Conservation (phyloP, 2,797 vertebrate genomes). For the Neosalanx taihuensis region DNA sequence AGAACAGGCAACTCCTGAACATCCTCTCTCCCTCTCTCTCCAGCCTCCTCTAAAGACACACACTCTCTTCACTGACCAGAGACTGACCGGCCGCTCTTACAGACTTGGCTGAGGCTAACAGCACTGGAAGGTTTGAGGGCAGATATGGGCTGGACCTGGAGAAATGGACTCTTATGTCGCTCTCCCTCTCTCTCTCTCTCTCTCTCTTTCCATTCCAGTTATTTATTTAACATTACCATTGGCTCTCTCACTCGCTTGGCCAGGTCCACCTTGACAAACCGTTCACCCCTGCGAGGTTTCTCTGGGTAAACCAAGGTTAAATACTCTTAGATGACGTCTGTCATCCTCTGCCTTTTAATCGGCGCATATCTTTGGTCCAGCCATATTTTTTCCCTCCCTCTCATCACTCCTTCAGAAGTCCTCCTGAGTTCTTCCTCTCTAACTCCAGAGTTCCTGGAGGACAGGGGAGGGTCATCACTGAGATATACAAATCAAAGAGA, state of each 20-base stretch:
- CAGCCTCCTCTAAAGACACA: background rate
- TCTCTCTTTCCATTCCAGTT: conserved; percentile 3
- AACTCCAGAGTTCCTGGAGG: background rate
- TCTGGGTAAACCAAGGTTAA: too few species aligned
- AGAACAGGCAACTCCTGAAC: conserved; percentile 58
- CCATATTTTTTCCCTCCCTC: conserved; percentile 20
- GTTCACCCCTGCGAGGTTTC: too few species aligned
- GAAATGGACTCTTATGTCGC: conserved; percentile 40
- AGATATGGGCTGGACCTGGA: conserved; percentile 50
- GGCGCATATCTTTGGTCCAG: too few species aligned
- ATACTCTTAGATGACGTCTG: too few species aligned
- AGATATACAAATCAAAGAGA: too few species aligned
- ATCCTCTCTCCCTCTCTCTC: conserved; percentile 42
- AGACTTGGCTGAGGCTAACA: conserved; percentile 13
- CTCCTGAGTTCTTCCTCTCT: background rate
- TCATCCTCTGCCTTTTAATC: too few species aligned
- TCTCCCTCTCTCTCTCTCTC: background rate
- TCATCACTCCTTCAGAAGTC: conserved; percentile 2
- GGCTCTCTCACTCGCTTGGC: too few species aligned
- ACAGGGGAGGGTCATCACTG: too few species aligned
- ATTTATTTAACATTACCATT: too few species aligned
- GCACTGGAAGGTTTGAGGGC: conserved; percentile 16
- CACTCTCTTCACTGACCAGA: conserved; percentile 31
- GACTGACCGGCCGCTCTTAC: conserved; percentile 38
- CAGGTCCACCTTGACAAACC: too few species aligned